Conservation (phyloP, 2,113 vertebrate genomes). For the Hippocampus mohnikei region DNA sequence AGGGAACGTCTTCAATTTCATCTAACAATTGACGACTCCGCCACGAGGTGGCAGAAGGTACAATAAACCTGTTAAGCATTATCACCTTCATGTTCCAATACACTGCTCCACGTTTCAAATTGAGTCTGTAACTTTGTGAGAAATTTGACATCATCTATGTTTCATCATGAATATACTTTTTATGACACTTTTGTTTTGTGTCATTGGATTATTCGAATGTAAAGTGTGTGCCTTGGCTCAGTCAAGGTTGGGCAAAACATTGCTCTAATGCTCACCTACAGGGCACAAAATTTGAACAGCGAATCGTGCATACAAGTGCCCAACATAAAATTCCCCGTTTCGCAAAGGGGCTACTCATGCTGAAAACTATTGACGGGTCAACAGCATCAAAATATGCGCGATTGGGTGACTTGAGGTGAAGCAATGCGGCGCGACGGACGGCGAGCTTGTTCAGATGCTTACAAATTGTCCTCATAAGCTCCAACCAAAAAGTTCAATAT, state of each 20-base stretch:
- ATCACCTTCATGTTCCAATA: too few relatives aligned
- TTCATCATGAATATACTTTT: not conserved
- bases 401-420: not conserved
- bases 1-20: too few relatives aligned
- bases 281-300: not conserved
- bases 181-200: not conserved
- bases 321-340: not conserved
- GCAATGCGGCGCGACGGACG: not conserved
- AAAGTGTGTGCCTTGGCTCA: not conserved
- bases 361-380: not conserved
- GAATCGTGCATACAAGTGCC: not conserved
- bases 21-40: too few relatives aligned
- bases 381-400: not conserved
- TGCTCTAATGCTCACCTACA: not conserved
- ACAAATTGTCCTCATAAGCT: not conserved
- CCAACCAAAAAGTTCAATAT: slow-evolving; percentile 6
- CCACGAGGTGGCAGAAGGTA: too few relatives aligned
- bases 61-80: too few relatives aligned
- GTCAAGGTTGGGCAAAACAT: not conserved
- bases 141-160: too few relatives aligned
- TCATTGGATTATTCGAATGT: not conserved
- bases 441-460: slow-evolving; percentile 3
- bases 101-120: too few relatives aligned
- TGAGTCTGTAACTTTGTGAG: too few relatives aligned
- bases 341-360: not conserved